Evolutionary conservation across 2,888 invertebrate genomes (phyloP), one percentile per base, ranked within the genome.

Genomic region (Anodontia alba): DNA sequence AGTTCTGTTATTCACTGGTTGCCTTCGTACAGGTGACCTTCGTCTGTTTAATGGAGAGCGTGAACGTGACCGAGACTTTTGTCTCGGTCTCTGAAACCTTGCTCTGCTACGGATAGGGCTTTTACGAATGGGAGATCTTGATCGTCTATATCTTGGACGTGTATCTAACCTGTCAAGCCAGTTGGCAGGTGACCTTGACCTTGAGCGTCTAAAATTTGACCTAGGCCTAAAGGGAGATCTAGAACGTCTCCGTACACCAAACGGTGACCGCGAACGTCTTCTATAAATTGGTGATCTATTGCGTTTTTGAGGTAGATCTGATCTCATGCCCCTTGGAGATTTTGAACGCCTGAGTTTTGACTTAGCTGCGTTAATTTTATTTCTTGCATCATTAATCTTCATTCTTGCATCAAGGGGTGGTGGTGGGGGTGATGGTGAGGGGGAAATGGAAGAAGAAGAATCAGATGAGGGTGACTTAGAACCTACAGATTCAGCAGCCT

Each of bases 41-140:
- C 79, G 74, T 71, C 80, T 76, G 62, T 66, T 76, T 51, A 80
- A 20, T 33, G 80, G 80, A 1, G 80, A 80, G 23, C 80, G 43
- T 23, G 80, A 82, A 46, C 84, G 68, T 20, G 83, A 83, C 23
- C 83, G 51, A 5, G 49, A 49, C 20, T 17, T 23, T n/a, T 17
- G 23, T 49, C 49, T 49, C 20, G 5, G 49, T 23, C 49, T 49
- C 49, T 49, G 49, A 5, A 17, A 49, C 17, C 66, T 29, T 66
- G 8, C n/a, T 36, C 66, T 29, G 20, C 20, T 33, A 17, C 66
- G n/a, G 5, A 33, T 20, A 23, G 36, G 33, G 10, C n/a, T 23
- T 8, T 26, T 66, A 38, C 38, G 38, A 12, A 38, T 12, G 5
- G 38, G 38, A 20, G 84, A 82, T 10, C 76, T 68, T 23, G 82